Evolutionary conservation across 2,888 invertebrate species (phyloP).

Genomic region (Branchinecta sandiegonensis): DNA sequence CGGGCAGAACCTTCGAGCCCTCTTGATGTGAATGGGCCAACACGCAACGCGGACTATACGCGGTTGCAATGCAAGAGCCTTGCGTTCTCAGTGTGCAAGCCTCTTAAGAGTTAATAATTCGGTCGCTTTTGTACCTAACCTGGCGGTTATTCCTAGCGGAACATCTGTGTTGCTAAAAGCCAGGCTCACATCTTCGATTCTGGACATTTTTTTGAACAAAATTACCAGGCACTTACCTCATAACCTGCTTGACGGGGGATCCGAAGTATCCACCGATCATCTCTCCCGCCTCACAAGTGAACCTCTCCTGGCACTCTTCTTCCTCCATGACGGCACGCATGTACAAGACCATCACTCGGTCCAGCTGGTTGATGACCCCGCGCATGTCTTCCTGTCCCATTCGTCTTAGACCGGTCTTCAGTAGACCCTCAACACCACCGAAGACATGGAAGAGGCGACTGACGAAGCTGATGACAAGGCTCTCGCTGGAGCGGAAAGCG

Average conservation of each 20-base stretch:
- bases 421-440: neutral
- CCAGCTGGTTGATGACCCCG: neutral
- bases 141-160: too few relatives aligned
- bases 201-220: too few relatives aligned
- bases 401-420: neutral
- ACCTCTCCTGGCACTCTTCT: neutral
- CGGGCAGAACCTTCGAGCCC: too few relatives aligned
- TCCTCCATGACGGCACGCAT: neutral
- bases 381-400: neutral
- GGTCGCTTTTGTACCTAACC: too few relatives aligned
- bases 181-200: too few relatives aligned
- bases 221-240: neutral
- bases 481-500: neutral
- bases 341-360: neutral
- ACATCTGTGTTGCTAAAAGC: too few relatives aligned
- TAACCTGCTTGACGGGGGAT: neutral
- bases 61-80: too few relatives aligned
- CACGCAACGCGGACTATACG: too few relatives aligned
- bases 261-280: slow-evolving; percentile 7
- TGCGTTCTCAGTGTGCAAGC: too few relatives aligned
- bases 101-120: too few relatives aligned
- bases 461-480: neutral
- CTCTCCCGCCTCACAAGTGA: slow-evolving; percentile 10
- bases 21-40: too few relatives aligned
- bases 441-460: neutral